Base-by-base conservation (phyloP, 2,888 invertebrate species). In the Ochlodes sylvanus region DNA sequence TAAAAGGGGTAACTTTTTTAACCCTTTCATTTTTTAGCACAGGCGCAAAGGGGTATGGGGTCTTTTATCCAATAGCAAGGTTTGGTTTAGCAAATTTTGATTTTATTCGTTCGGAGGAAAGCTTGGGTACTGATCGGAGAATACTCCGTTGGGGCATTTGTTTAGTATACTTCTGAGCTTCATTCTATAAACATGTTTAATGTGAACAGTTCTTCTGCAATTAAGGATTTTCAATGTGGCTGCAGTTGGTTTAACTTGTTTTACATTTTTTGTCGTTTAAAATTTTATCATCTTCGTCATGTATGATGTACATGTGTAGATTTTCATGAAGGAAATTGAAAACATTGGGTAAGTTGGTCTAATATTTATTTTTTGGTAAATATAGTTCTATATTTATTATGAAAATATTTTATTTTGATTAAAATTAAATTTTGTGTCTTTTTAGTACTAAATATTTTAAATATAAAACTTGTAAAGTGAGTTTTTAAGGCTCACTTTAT, bases 1-100 rank as follows among this genome's bases (percentile, higher is more conserved):
- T 86, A 86, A 89, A 90, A 88, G 86, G 92, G 91, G 89, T 88
- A 77, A 79, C 77, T 80, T 84, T 81, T 87, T 86, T 86, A 90
- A 91, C 92, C 93, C 92, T 91, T 92, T 85, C 77, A 66, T 87
- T 89, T 89, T 91, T 92, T 92, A 89, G 91, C 92, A 93, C 93
- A 92, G 83, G 92, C 92, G 92, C 92, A 92, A 85, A 85, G 79
- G 87, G 84, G 86, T 84, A 85, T 81, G 86, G 86, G 85, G 74
- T 78, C 81, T 80, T 77, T 81, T 84, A 81, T 82, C 93, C 93
- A 93, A 93, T 93, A 71, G 85, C 81, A 90, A 79, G 72, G 76
- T 84, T 83, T 86, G 75, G 78, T 82, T 85, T 80, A 74, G 69
- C 73, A 80, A 81, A 77, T 88, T 90, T 87, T 83, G 85, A 88